A percentile compares a stretch with the other conserved stretches of the same genome.
Conservation (phyloP, 2,113 vertebrate species). For the Callaeas wilsoni region DNA sequence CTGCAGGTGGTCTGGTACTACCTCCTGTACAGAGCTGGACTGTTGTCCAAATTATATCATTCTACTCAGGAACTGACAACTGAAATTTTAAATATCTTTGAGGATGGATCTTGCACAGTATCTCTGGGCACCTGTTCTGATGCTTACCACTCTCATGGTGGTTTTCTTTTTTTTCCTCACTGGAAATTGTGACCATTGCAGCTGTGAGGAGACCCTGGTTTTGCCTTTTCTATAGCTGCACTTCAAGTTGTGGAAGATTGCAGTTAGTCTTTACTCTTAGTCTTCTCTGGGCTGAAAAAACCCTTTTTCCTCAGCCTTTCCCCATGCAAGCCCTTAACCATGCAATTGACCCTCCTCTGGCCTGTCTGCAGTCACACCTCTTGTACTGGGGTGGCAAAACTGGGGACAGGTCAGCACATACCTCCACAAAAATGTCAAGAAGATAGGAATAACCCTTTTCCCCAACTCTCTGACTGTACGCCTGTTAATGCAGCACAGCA, state of each 20-base stretch:
- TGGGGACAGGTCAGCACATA: background rate
- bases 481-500: background rate
- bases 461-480: accelerated
- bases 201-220: background rate
- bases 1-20: background rate
- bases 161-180: background rate
- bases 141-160: background rate
- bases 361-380: background rate
- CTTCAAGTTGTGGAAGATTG: background rate
- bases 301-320: background rate
- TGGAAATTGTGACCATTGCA: background rate
- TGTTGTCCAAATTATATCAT: background rate
- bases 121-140: background rate
- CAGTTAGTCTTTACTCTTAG: background rate
- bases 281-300: background rate
- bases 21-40: background rate
- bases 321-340: background rate
- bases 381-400: background rate
- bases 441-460: background rate
- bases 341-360: background rate
- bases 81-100: background rate
- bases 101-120: background rate
- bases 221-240: background rate
- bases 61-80: background rate
- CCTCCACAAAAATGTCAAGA: background rate